Evolutionary conservation across 2,113 vertebrate species (phyloP), one percentile per base, ranked within the genome.

Genomic region (Erythrocercus mccallii): DNA sequence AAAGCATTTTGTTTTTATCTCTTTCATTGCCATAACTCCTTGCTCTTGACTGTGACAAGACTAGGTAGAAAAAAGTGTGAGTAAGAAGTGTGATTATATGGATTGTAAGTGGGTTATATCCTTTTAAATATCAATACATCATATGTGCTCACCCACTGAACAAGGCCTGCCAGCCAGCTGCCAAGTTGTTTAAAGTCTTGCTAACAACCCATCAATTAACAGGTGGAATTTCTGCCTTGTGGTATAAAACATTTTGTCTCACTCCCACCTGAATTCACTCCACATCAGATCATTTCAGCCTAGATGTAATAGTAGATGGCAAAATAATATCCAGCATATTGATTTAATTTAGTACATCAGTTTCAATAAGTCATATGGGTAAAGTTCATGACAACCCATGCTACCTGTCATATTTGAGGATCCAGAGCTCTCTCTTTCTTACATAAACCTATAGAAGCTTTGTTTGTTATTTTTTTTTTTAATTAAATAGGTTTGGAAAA

Each of bases 121-220:
- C 25, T 65, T 95, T 90, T 74, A 95, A 88, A 83, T 88, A 88
- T 86, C 64, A 93, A 30, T 95, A 68, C 16, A 88, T 94, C 81
- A 56, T 82, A 90, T 48, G 22, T 1, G 4, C 47, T 94, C 47
- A 73, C 30, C 44, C 71, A 83, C 60, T 64, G 64, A 92, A 70
- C 72, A 82, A 77, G 35, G 62, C 47, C 76, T 92, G 60, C 82
- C 90, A 96, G 62, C 60, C 90, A 93, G 81, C 79, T 94, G 90
- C 76, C 82, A 88, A 71, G 60, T 74, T 92, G 33, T 94, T 94
- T 86, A 56, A 93, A 95, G 60, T 88, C 79, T 57, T 24, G 68
- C n/a, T 88, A 96, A 92, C 85, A 92, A 83, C 54, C 56, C 44
- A 71, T 86, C 91, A 97, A 89, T 92, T 96, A 97, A 74, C 68